Conservation (phyloP, 2,888 invertebrate species). For the Arenicola marina region DNA sequence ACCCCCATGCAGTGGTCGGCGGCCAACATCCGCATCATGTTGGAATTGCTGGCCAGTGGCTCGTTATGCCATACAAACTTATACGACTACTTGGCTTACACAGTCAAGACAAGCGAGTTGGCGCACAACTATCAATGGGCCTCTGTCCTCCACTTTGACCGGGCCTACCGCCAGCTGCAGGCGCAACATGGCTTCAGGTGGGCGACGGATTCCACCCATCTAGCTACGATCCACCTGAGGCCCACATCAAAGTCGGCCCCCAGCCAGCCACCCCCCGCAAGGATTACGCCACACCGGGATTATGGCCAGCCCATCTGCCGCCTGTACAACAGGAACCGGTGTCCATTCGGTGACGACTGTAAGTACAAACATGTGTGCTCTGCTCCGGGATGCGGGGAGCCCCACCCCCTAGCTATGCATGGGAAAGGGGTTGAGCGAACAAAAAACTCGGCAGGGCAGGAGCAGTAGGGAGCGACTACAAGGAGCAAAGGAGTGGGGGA, state of each 20-base stretch:
- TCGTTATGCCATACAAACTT: not conserved
- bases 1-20: not conserved
- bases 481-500: not conserved
- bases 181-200: not conserved
- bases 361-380: not conserved
- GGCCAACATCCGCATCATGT: not conserved
- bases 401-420: not conserved
- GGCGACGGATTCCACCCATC: not conserved
- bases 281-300: not conserved
- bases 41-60: not conserved
- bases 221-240: not conserved
- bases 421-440: not conserved
- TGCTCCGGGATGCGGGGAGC: not conserved
- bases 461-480: not conserved
- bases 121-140: not conserved
- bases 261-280: not conserved
- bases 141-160: not conserved
- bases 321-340: not conserved
- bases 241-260: not conserved
- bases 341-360: not conserved
- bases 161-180: not conserved
- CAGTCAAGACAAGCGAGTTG: not conserved
- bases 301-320: not conserved
- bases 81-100: not conserved
- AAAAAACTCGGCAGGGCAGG: not conserved